Evolutionary conservation across 2,888 invertebrate genomes (phyloP).

Genomic region (Linnaemya tessellans): DNA sequence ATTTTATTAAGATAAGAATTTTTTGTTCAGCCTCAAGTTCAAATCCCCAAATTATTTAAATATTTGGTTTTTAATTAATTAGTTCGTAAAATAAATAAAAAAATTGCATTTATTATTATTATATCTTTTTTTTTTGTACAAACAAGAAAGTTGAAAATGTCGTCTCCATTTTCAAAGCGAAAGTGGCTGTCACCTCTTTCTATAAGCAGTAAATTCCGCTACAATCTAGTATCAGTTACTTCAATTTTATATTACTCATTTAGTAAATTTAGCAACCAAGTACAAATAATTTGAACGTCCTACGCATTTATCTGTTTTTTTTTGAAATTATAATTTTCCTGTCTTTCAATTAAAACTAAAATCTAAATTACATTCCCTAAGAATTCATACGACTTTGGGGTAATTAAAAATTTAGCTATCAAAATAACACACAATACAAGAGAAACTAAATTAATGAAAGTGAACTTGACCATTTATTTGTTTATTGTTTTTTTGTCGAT

Average conservation of each 20-base stretch:
- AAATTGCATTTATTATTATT: too few species aligned
- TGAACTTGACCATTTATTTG: slow-evolving; percentile 56
- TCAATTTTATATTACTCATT: background rate
- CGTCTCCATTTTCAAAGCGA: too few species aligned
- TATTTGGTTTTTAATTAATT: too few species aligned
- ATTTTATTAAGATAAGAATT: too few species aligned
- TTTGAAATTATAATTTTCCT: slow-evolving; percentile 31
- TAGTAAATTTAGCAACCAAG: background rate
- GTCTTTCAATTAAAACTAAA: slow-evolving; percentile 32
- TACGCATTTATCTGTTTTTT: slow-evolving; percentile 25
- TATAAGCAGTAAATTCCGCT: background rate
- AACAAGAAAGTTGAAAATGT: too few species aligned
- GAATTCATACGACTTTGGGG: slow-evolving; percentile 1
- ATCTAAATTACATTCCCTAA: slow-evolving; percentile 33
- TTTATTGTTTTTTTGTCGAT: slow-evolving; percentile 17
- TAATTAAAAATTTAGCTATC: slow-evolving; percentile 34
- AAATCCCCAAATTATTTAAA: too few species aligned
- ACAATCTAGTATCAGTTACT: background rate
- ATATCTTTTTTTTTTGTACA: too few species aligned
- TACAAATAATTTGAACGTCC: background rate
- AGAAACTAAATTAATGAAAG: slow-evolving; percentile 49
- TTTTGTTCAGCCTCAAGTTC: too few species aligned
- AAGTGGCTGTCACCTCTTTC: background rate
- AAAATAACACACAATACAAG: background rate
- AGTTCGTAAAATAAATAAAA: too few species aligned